A percentile compares a stretch with the other conserved stretches of the same genome.
Evolutionary conservation across 2,797 vertebrate genomes (phyloP).

Genomic region (Okamejei kenojei): DNA sequence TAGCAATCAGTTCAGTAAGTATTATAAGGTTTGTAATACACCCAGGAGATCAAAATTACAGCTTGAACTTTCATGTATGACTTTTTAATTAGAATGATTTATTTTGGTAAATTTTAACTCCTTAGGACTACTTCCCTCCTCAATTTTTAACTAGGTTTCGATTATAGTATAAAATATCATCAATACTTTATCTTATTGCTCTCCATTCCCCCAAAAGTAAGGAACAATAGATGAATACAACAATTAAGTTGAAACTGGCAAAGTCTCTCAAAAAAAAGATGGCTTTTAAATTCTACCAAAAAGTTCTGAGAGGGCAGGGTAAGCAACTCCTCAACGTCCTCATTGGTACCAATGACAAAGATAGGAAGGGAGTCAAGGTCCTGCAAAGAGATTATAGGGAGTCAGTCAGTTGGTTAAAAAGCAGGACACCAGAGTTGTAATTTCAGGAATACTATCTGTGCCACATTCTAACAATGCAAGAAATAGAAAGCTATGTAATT

Average conservation of each 20-base stretch:
- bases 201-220: background rate
- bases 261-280: background rate
- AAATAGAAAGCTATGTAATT: too few species aligned
- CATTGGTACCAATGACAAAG: too few species aligned
- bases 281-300: background rate
- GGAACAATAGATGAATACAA: background rate
- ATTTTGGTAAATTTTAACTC: background rate
- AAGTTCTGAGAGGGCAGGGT: background rate
- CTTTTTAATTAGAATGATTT: background rate
- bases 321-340: too few species aligned
- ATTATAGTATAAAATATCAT: background rate
- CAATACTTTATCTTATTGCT: too few species aligned
- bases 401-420: too few species aligned
- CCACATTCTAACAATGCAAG: too few species aligned
- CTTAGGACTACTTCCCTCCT: background rate
- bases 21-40: background rate
- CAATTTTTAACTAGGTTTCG: background rate
- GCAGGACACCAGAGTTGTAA: too few species aligned
- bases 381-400: too few species aligned
- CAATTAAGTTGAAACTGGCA: background rate
- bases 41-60: background rate
- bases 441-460: too few species aligned
- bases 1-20: background rate
- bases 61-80: background rate
- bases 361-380: too few species aligned